Percentiles rank a stretch among this genome's conserved stretches.
These are phyloP conservation scores for Buathra laborator DNA, from an alignment of 2,888 invertebrate species.

Conservation along the genomic window DNA sequence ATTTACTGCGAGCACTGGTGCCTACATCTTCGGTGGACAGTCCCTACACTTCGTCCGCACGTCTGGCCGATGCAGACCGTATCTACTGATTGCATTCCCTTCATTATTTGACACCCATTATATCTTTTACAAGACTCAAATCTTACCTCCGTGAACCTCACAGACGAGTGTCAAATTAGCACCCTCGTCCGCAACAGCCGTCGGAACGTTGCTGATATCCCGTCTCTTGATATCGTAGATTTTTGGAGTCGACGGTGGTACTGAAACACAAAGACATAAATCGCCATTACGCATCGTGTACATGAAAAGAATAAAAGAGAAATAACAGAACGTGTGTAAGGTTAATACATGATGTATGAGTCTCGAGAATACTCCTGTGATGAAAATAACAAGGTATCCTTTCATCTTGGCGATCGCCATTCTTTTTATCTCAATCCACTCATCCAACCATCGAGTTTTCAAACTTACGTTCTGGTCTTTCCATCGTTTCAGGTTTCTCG, in stretches of 20 bases:
- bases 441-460: not conserved
- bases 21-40: conserved; percentile 32
- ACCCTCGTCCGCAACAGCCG: conserved; percentile 94
- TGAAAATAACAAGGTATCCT: not conserved
- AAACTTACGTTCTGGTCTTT: not conserved
- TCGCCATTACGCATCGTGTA: conserved; percentile 5
- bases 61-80: not conserved
- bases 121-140: not conserved
- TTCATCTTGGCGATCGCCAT: not conserved
- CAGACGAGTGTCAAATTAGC: conserved; percentile 93
- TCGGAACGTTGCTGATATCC: conserved; percentile 92
- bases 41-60: not conserved
- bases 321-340: no score
- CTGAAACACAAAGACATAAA: conserved; percentile 86
- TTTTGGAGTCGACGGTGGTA: conserved; percentile 93
- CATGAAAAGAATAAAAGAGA: not conserved
- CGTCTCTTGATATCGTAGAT: conserved; percentile 94
- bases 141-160: conserved; percentile 94
- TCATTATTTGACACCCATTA: conserved; percentile 14
- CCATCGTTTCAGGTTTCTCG: not conserved
- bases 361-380: not conserved
- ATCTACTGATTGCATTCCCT: conserved; percentile 20
- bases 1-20: conserved; percentile 39
- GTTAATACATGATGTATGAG: not conserved
- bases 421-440: not conserved